A percentile compares a stretch with the other conserved stretches of the same genome.
Conservation (phyloP, 2,113 vertebrate species). For the Pseudorhombus dupliciocellatus region DNA sequence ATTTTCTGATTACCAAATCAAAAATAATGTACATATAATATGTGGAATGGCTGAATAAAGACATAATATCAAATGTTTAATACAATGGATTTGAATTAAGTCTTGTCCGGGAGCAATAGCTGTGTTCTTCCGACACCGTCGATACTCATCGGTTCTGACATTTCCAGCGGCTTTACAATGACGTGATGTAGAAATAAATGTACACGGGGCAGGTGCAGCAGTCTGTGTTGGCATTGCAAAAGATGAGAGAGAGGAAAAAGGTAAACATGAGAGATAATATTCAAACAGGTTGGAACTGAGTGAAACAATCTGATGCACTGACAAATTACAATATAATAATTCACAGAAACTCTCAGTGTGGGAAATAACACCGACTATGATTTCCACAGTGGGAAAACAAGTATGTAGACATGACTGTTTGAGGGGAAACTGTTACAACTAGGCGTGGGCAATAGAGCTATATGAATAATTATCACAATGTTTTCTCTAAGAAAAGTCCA, state of each 20-base stretch:
- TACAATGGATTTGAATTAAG: conserved; percentile 41
- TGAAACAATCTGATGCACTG: not conserved
- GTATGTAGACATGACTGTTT: no score
- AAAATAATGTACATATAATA: conserved; percentile 57
- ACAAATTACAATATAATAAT: conserved; percentile 2
- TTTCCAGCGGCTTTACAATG: conserved; percentile 61
- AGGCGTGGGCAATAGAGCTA: no score
- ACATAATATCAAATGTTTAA: conserved; percentile 59
- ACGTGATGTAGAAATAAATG: conserved; percentile 72
- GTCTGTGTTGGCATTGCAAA: conserved; percentile 55
- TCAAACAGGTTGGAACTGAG: conserved; percentile 13
- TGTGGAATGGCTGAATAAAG: conserved; percentile 67
- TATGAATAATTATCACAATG: no score
- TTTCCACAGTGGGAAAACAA: no score
- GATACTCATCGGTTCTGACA: conserved; percentile 60
- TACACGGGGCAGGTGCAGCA: conserved; percentile 65
- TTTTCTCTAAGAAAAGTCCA: no score
- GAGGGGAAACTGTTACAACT: no score
- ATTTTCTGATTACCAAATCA: conserved; percentile 40
- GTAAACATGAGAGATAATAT: conserved; percentile 28
- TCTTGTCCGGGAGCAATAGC: conserved; percentile 54
- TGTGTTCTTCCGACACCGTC: conserved; percentile 45
- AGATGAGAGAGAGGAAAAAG: conserved; percentile 24
- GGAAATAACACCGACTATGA: not conserved
- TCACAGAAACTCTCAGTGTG: conserved; percentile 14